These are phyloP conservation scores for Stegastes partitus DNA, from an alignment of 2,113 vertebrate species.

Conservation along the genomic window DNA sequence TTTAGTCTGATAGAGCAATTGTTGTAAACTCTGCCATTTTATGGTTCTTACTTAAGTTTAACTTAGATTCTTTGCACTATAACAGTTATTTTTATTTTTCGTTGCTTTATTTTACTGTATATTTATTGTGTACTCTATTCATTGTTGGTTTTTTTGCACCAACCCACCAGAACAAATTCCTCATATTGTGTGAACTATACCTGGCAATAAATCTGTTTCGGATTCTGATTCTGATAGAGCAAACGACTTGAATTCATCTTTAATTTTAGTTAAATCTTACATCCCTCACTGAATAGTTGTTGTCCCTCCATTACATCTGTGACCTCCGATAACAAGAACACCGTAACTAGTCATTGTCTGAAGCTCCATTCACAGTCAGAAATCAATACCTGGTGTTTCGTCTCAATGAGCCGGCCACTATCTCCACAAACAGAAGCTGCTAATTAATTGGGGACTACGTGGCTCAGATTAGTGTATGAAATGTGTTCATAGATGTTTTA, in stretches of 20 bases:
- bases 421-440: conserved; percentile 49
- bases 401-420: conserved; percentile 32
- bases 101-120: too few species aligned
- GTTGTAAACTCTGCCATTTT: too few species aligned
- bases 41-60: too few species aligned
- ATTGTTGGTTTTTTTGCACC: too few species aligned
- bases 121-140: too few species aligned
- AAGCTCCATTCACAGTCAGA: conserved; percentile 43
- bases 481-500: conserved; percentile 32
- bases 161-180: too few species aligned
- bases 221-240: neutral
- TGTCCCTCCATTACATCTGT: conserved; percentile 40
- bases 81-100: too few species aligned
- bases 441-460: conserved; percentile 33
- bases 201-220: too few species aligned
- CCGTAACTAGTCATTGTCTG: conserved; percentile 65
- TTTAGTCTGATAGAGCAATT: too few species aligned
- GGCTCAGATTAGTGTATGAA: conserved; percentile 8
- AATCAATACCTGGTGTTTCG: conserved; percentile 68
- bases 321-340: conserved; percentile 55
- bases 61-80: too few species aligned
- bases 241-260: neutral
- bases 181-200: too few species aligned
- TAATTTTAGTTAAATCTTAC: neutral
- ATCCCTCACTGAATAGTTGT: neutral